Evolutionary conservation across 2,113 vertebrate genomes (phyloP).

Genomic region (Terrapene triunguis): DNA sequence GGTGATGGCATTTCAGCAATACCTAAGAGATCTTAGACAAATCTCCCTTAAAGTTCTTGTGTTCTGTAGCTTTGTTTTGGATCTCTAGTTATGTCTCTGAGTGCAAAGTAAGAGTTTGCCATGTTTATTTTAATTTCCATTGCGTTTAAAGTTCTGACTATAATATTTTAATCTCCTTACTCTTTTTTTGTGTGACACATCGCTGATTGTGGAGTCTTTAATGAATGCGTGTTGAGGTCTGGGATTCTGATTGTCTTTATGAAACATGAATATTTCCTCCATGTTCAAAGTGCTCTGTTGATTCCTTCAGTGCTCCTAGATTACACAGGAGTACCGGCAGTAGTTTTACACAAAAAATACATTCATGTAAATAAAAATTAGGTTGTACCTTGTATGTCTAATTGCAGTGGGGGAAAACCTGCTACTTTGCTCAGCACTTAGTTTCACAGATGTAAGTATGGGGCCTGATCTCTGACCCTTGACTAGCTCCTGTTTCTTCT

Average conservation of each 20-base stretch:
- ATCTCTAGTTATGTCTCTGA: background rate
- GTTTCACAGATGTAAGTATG: background rate
- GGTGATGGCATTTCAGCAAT: background rate
- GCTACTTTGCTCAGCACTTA: background rate
- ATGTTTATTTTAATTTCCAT: background rate
- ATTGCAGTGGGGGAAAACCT: accelerated
- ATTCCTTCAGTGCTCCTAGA: background rate
- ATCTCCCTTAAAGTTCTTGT: background rate
- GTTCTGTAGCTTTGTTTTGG: background rate
- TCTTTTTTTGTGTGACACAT: background rate
- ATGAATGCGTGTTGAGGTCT: background rate
- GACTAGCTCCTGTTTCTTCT: background rate
- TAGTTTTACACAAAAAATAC: background rate
- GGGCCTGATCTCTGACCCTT: background rate
- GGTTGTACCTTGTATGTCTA: background rate
- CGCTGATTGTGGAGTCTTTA: background rate
- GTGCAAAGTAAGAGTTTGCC: background rate
- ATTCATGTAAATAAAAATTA: background rate
- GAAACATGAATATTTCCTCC: too few relatives aligned
- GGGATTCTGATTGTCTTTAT: too few relatives aligned
- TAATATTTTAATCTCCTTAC: background rate
- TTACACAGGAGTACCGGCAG: background rate
- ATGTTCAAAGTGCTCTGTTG: background rate
- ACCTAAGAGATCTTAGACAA: background rate
- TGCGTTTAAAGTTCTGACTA: background rate